Evolutionary conservation across 2,113 vertebrate genomes (phyloP), one percentile per base, ranked within the genome.

Genomic region (Phylloscopus trochilus): DNA sequence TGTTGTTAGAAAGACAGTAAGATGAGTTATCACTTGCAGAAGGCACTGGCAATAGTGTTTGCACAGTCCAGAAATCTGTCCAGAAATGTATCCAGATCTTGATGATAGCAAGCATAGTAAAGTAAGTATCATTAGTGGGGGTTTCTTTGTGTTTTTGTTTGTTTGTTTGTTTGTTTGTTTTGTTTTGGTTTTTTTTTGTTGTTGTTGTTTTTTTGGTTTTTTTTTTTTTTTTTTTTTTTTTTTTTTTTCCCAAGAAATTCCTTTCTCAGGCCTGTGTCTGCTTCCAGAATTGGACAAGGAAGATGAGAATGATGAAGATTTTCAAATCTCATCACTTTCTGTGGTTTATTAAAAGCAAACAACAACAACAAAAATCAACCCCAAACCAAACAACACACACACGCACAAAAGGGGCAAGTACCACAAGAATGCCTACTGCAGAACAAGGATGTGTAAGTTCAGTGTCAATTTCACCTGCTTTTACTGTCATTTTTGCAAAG

Each of bases 41-140:
- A 47, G 99, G 98, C 82, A 99, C 98, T 2, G 98, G 98, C 51
- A 99, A 93, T 78, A 99, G 92, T 17, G 31, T 23, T 91, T 99
- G 98, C 30, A 98, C 92, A 7, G 98, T 98, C 98, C 98, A 99
- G 68, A 99, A 97, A 95, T 99, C 98, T 95, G 37, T 52, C 19
- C 23, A 82, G 47, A 83, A 76, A 69, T 19, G 18, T 63, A 98
- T 90, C 98, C 98, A 99, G 56, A 99, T 84, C 95, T 98, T 98
- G 52, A 99, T 97, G 58, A 98, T 49, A 9, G 98, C 86, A 39
- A 99, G 97, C 19, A 97, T 89, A 84, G 99, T 97, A 35, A 99
- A 99, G 95, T 98, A 99, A 93, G 98, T 97, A 73, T 99, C 97
- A 22, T 98, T 98, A 15, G 98, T 98, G n/a, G n/a, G n/a, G n/a